A percentile compares a stretch with the other conserved stretches of the same genome.
Evolutionary conservation across 2,113 vertebrate species (phyloP).

Genomic region (Notothenia rossii): DNA sequence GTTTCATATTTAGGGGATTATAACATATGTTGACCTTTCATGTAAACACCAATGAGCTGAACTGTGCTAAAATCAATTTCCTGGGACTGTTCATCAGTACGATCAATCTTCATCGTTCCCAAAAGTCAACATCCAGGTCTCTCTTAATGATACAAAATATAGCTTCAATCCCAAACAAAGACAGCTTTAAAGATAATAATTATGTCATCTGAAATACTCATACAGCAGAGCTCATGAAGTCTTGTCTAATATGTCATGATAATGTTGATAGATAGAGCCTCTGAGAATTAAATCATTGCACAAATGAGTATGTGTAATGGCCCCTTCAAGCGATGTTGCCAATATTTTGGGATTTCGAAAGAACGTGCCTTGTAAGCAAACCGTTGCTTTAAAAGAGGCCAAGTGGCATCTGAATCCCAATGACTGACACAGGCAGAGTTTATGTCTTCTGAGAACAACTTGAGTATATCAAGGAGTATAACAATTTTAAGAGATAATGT

Average conservation of each 20-base stretch:
- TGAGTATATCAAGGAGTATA: slow-evolving; percentile 23
- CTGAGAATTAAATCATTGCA: slow-evolving; percentile 14
- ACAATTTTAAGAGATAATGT: slow-evolving; percentile 27
- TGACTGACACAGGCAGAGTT: slow-evolving; percentile 38
- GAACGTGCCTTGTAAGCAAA: slow-evolving; percentile 36
- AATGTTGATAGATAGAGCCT: slow-evolving; percentile 1
- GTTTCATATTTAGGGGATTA: neutral
- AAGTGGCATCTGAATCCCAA: slow-evolving; percentile 29
- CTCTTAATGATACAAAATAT: slow-evolving; percentile 19
- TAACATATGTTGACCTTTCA: neutral
- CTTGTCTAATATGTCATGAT: slow-evolving; percentile 17
- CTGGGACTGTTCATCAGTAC: slow-evolving; percentile 2
- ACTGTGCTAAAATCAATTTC: slow-evolving; percentile 16
- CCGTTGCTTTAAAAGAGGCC: slow-evolving; percentile 15
- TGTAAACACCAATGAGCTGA: neutral
- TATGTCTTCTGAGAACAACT: slow-evolving; percentile 38
- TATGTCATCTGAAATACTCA: slow-evolving; percentile 17
- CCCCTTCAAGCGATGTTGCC: slow-evolving; percentile 7
- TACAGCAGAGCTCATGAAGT: neutral
- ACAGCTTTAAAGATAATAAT: slow-evolving; percentile 14
- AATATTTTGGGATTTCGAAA: slow-evolving; percentile 29
- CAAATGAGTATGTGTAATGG: slow-evolving; percentile 18
- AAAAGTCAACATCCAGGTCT: slow-evolving; percentile 11
- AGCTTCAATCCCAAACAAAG: slow-evolving; percentile 21
- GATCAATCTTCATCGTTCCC: slow-evolving; percentile 36